Base-by-base conservation (phyloP, 1,140 invertebrate genomes). In the Drosophila cardini region DNA sequence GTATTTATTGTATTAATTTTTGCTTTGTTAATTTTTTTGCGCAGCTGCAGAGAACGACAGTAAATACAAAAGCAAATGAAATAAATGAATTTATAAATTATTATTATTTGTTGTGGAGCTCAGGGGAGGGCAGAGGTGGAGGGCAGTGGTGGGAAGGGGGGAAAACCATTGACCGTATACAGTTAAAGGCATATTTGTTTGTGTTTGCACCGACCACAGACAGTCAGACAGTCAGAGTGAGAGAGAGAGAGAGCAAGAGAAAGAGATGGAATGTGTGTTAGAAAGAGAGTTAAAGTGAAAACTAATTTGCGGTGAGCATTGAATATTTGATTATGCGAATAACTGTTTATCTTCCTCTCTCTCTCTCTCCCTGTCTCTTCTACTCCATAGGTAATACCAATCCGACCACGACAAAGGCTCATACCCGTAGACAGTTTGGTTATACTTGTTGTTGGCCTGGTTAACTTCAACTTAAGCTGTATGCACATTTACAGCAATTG, bases 51-150 rank as follows among this genome's bases (percentile, higher is more conserved):
- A 48, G 48, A 60, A 30, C 69, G 32, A 52, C 69, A 77, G 82
- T 80, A 83, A 87, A 89, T 77, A 64, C 83, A 77, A 89, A 87
- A 74, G 56, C 67, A 68, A 78, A 63, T 74, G 64, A 48, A 68
- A 45, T 43, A 67, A 46, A 57, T 32, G 48, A n/a, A 50, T 63
- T 15, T 21, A 65, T 65, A 56, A 80, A 80, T 81, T 50, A 62
- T 50, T 50, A 36, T 40, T 34, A n/a, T 13, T 18, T 15, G 13
- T 36, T 60, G 18, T 38, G 18, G 52, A 21, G 5, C 18, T 45
- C 21, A 13, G 11, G 21, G 38, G 36, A 32, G 0, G 2, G 2
- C 2, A 15, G 26, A 13, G 8, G n/a, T n/a, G n/a, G n/a, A n/a
- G n/a, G n/a, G n/a, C n/a, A n/a, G n/a, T n/a, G n/a, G n/a, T n/a